These are phyloP conservation scores for Lates calcarifer DNA, from an alignment of 2,113 vertebrate genomes.

Conservation along the genomic window DNA sequence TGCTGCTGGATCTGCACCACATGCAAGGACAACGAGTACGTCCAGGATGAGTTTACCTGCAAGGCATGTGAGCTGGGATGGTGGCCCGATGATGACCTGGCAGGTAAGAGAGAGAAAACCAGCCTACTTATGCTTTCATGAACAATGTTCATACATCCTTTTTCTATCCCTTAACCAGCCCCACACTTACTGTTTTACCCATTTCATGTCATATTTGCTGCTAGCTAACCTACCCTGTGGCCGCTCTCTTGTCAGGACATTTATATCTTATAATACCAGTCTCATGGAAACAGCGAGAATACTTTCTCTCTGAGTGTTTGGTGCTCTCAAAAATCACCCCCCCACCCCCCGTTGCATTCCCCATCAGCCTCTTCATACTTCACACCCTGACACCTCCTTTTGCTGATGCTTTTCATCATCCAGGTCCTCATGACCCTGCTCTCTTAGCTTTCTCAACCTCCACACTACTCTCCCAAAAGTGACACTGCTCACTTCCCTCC, in stretches of 20 bases:
- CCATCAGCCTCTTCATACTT: slow-evolving; percentile 28
- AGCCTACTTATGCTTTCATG: background rate
- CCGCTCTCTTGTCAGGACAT: background rate
- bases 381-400: slow-evolving; percentile 52
- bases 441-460: slow-evolving; percentile 30
- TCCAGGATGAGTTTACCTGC: slow-evolving; percentile 98
- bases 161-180: background rate
- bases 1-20: slow-evolving; percentile 99
- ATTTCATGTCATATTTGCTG: slow-evolving; percentile 7
- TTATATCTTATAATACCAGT: background rate
- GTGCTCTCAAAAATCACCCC: slow-evolving; percentile 8
- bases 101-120: slow-evolving; percentile 83
- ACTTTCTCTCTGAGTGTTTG: slow-evolving; percentile 1
- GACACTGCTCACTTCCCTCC: slow-evolving; percentile 38
- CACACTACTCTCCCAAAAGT: slow-evolving; percentile 20
- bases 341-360: no score
- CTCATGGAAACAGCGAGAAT: slow-evolving; percentile 11
- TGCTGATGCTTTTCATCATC: slow-evolving; percentile 27
- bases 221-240: background rate
- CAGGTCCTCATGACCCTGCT: slow-evolving; percentile 21
- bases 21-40: slow-evolving; percentile 97
- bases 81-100: slow-evolving; percentile 93
- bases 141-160: slow-evolving; percentile 1
- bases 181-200: background rate
- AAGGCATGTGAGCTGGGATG: slow-evolving; percentile 97